Base-by-base conservation (phyloP, 2,888 invertebrate genomes). In the Acanthosepion pharaonis region DNA sequence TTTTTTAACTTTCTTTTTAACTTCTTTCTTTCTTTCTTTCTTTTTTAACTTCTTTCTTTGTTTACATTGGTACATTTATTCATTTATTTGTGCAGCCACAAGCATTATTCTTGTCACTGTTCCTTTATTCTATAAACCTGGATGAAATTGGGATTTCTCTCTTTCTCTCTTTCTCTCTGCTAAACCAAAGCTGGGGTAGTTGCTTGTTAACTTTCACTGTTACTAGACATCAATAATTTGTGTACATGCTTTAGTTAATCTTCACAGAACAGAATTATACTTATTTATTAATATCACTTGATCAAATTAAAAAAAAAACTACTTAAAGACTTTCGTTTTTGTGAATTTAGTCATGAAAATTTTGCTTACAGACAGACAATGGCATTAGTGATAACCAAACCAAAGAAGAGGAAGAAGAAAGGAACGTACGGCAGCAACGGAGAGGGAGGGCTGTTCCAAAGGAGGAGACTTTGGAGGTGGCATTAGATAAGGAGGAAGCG, bases 391-490 rank as follows among this genome's bases (percentile, higher is more conserved):
- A 92, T n/a, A 42, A n/a, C 48, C 92, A 92, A n/a, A 53, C 78
- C 78, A 78, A 78, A 78, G 78, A 78, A 33, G 15, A 15, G 78
- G 78, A 78, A 33, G 78, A 78, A 15, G 78, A n/a, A 33, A 78
- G 18, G 78, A 78, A 78, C 0, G 78, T n/a, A n/a, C 78, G 78
- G 11, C 78, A 78, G n/a, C 93, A 93, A 20, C 91, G 55, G 92
- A 94, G 55, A 92, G 42, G 59, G n/a, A 33, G 25, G 28, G 42
- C 33, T 53, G 55, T 92, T 49, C 94, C 42, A 92, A 94, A 93
- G 25, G 93, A 94, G 91, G 95, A 95, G 93, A 94, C 59, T 94
- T 91, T 91, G 92, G 53, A 95, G 92, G 91, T 91, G 94, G 91
- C 59, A 64, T 42, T 49, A 28, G 28, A 93, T 15, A 11, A 53